Evolutionary conservation across 2,113 vertebrate species (phyloP), one percentile per base, ranked within the genome.

Genomic region (Hymenochirus boettgeri): DNA sequence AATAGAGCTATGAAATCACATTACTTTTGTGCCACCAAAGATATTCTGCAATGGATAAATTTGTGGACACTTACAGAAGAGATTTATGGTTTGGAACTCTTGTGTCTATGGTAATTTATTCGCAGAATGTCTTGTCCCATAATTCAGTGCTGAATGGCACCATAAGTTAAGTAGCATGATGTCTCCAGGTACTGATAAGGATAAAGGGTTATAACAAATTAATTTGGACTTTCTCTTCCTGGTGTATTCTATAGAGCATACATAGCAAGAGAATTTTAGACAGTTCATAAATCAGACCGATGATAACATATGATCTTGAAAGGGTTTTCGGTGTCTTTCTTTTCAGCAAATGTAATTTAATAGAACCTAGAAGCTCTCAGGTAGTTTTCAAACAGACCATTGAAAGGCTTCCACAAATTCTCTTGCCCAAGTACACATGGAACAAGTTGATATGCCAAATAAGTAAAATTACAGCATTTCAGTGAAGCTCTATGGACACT

Each of bases 61-160:
- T 42, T 42, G 39, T 42, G 39, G 39, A n/a, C 39, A 42, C 39
- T 42, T 17, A n/a, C 17, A 42, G 39, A 13, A n/a, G 39, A 42
- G 39, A 42, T 42, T 42, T 42, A 42, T 42, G 2, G 17, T 12
- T 17, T 5, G 13, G 17, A n/a, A 17, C 39, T 17, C 37, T 39
- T 39, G 37, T 39, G 11, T 15, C 11, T 15, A 39, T 39, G 15
- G 39, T 42, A 42, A 42, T 42, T 42, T 42, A 42, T 42, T 42
- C 39, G 1, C 15, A 17, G 5, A 42, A 42, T 42, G 39, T 13
- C 17, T 2, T 15, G 8, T 42, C 39, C 39, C 39, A 42, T 42
- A 42, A 42, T 42, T 42, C 39, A 42, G 39, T 42, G 39, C 39
- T 42, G 39, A 42, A 42, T n/a, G 39, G n/a, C 39, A 42, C 39